Base-by-base conservation (phyloP, 2,797 vertebrate species). In the Todus mexicanus region DNA sequence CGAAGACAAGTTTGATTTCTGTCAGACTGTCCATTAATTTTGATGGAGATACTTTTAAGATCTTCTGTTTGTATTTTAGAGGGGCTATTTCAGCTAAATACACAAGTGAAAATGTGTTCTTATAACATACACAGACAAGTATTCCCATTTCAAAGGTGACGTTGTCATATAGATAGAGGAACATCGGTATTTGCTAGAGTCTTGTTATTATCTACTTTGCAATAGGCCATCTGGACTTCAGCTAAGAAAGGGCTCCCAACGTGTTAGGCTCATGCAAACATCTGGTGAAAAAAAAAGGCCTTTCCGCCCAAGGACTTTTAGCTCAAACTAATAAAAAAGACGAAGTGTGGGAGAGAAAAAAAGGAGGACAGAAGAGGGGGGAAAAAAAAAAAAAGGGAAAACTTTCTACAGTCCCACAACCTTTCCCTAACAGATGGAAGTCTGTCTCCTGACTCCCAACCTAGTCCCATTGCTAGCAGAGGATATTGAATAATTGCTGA, bases 1-100 rank as follows among this genome's bases (percentile, higher is more conserved):
- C 84, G 81, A 92, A 87, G 85, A 78, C 59, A 76, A 78, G 56
- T 87, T 66, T 91, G 73, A 81, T 96, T 66, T 96, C 91, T 97
- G 76, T 92, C 93, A 94, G 87, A n/a, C 54, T 84, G 76, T 80
- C 89, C 57, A 88, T 96, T 97, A 94, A 96, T 97, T 96, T 96
- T 93, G 82, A 95, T 75, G 74, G 89, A 84, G 79, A 7, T 33
- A 50, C 73, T 70, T 93, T 88, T 64, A 93, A 76, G 57, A 23
- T 70, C 48, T 59, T 42, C 11, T 65, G 48, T 92, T 86, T 85
- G 63, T 59, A 11, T 91, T 85, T 91, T 64, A 86, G 66, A 15
- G 25, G 21, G 65, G 63, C 18, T 90, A 11, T 95, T 87, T 64
- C 26, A 40, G 59, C 37, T 79, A 85, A 92, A 85, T 72, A 66